Evolutionary conservation across 2,113 vertebrate genomes (phyloP).

Genomic region (Lophius piscatorius): DNA sequence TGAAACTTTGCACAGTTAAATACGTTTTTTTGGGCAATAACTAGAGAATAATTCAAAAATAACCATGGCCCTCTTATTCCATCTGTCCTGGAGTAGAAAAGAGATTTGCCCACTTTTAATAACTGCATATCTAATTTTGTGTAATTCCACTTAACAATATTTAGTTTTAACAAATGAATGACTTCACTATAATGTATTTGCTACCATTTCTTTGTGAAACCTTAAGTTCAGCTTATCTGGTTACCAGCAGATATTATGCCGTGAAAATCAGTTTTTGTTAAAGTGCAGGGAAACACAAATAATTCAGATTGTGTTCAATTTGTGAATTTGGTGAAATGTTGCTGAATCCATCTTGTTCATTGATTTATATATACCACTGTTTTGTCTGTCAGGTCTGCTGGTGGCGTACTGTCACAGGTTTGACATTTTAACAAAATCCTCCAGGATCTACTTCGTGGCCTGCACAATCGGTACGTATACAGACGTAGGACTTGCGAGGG

Average conservation of each 20-base stretch:
- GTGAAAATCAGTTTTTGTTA: too few species aligned
- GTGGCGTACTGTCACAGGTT: conserved; percentile 97
- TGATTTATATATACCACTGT: not conserved
- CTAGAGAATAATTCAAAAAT: not conserved
- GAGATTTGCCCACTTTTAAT: not conserved
- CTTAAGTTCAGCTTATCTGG: not conserved
- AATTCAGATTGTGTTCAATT: too few species aligned
- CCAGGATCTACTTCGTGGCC: conserved; percentile 92
- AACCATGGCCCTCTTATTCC: too few species aligned
- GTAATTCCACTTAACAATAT: not conserved
- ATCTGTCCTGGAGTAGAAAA: too few species aligned
- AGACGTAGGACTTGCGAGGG: too few species aligned
- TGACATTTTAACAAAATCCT: conserved; percentile 92
- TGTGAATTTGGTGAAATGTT: too few species aligned
- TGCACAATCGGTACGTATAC: conserved; percentile 89
- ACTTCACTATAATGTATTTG: not conserved
- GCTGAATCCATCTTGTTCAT: not conserved
- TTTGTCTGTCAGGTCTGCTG: conserved; percentile 83
- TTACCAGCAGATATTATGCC: too few species aligned
- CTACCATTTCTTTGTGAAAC: too few species aligned
- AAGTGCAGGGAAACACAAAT: not conserved
- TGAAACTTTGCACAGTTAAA: not conserved
- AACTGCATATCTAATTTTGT: not conserved
- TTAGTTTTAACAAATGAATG: not conserved
- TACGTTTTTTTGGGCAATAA: not conserved